Conservation (phyloP, 2,797 vertebrate species). For the Xenopus petersii region DNA sequence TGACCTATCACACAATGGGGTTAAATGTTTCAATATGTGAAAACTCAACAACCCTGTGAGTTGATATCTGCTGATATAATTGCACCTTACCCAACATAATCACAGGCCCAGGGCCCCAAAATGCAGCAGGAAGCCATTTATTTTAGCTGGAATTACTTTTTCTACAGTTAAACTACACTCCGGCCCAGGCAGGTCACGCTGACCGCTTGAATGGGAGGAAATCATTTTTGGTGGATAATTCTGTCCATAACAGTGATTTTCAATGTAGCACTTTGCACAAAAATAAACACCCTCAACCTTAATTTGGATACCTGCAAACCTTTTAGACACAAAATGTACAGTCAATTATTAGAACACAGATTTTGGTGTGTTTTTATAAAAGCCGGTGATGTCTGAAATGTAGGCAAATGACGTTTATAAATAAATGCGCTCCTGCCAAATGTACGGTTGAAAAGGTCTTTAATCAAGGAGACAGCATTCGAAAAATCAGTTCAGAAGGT, state of each 20-base stretch:
- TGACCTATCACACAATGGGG: too few relatives aligned
- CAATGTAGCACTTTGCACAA: constrained; percentile 31
- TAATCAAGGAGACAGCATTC: not conserved
- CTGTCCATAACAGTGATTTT: constrained; percentile 11
- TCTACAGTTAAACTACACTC: constrained; percentile 13
- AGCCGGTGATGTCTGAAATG: constrained; percentile 8
- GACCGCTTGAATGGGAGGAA: constrained; percentile 30
- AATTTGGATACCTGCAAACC: constrained; percentile 24
- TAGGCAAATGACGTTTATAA: constrained; percentile 3
- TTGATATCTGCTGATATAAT: not conserved
- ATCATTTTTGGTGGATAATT: constrained; percentile 34
- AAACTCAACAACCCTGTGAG: too few relatives aligned
- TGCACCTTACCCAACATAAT: not conserved
- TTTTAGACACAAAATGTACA: constrained; percentile 37
- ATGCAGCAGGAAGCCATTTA: not conserved
- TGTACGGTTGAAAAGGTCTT: not conserved
- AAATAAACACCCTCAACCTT: constrained; percentile 3
- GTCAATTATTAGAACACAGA: constrained; percentile 12
- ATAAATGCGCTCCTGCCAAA: not conserved
- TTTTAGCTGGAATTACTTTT: constrained; percentile 18
- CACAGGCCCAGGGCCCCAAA: not conserved
- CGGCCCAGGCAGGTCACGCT: constrained; percentile 28
- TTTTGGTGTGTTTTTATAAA: constrained; percentile 14
- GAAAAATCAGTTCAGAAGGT: too few relatives aligned
- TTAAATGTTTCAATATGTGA: too few relatives aligned